These are phyloP conservation scores for Argyrosomus regius DNA, from an alignment of 2,797 vertebrate species.

Conservation along the genomic window DNA sequence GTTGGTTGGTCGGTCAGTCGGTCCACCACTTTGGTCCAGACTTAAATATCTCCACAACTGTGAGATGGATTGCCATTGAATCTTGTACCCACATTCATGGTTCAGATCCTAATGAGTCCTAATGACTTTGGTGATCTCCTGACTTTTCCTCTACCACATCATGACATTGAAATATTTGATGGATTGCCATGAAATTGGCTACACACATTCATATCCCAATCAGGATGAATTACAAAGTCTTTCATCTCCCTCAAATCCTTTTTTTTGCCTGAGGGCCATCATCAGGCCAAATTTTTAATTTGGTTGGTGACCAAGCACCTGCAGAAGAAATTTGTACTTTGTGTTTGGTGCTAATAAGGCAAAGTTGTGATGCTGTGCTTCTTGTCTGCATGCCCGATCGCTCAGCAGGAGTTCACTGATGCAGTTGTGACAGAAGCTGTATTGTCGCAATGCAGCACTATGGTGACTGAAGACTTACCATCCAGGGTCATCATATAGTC, in stretches of 20 bases:
- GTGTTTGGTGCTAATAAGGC: background rate
- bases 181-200: background rate
- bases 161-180: background rate
- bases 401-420: conserved; percentile 6
- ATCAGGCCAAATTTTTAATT: background rate
- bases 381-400: background rate
- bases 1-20: too few relatives aligned
- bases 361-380: background rate
- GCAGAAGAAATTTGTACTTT: background rate
- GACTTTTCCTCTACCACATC: too few relatives aligned
- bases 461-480: conserved; percentile 13
- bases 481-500: conserved; percentile 19
- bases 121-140: too few relatives aligned
- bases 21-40: too few relatives aligned
- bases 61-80: too few relatives aligned
- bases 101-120: too few relatives aligned
- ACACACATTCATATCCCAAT: background rate
- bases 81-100: too few relatives aligned
- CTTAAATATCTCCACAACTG: too few relatives aligned
- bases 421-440: background rate
- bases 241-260: background rate
- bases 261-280: background rate
- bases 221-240: background rate
- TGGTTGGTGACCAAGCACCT: background rate
- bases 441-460: conserved; percentile 11